Base-by-base conservation (phyloP, 1,140 invertebrate genomes). In the Drosophila kurseongensis region DNA sequence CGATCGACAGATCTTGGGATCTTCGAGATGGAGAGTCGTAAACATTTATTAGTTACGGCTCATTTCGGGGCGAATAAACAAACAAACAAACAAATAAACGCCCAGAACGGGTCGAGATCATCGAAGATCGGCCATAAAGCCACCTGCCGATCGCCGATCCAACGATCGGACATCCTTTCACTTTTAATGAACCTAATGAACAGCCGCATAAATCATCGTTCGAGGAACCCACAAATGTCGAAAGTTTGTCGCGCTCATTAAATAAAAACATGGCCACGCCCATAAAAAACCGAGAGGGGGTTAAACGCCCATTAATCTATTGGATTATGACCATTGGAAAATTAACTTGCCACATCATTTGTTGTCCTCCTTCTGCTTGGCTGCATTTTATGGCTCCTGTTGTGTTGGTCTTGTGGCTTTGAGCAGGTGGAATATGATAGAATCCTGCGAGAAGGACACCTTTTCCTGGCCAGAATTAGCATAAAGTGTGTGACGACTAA, bases 141-240 rank as follows among this genome's bases (percentile, higher is more conserved):
- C 76, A 81, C 65, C 72, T 79, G 71, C 59, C 42, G 45, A 51
- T 38, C 42, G 40, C 13, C 44, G 18, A 48, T 44, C 40, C 42
- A 50, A 42, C 44, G 66, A 79, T 59, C 54, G 59, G 63, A 78
- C 65, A 85, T 85, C 82, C 82, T 86, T 88, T 86, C 82, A 86
- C 83, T 88, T 86, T 86, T 86, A 86, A 86, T 85, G 82, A 85
- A 85, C 75, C 61, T 80, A 85, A 86, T 78, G 83, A 86, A 79
- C 75, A 82, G 62, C 40, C 56, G 75, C 82, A 86, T 86, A 88
- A 86, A 86, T 88, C 82, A 88, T 86, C 78, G 60, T 72, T 58
- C 47, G 74, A 57, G 55, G 54, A 58, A 58, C 32, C 71, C 57
- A 76, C 76, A 81, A 81, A 81, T 78, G 82, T 86, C 79, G 66